Base-by-base conservation (phyloP, 2,113 vertebrate genomes). In the Australoheros scitulus region DNA sequence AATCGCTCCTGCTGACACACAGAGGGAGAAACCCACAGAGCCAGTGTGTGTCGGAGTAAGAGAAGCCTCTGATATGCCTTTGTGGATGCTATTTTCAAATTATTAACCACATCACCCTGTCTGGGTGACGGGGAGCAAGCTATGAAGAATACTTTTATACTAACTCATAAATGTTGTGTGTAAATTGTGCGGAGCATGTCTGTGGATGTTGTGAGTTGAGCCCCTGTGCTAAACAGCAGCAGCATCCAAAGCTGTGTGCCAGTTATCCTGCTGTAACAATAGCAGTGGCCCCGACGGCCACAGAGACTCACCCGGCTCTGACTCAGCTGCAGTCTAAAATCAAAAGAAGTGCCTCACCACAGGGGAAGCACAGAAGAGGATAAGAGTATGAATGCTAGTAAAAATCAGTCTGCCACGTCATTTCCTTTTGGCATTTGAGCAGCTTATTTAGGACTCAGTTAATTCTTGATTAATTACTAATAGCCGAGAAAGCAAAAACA, bases 1-100 rank as follows among this genome's bases (percentile, higher is more conserved):
- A 36, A 77, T 76, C 17, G 13, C 72, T 85, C 87, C 76, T 56
- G 82, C 84, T 77, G 78, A 82, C 88, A 80, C 79, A 61, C 79
- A 60, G 38, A 70, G 61, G 61, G 55, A 78, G 74, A 61, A 6
- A 9, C 78, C 61, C 6, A 10, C 81, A n/a, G 81, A 15, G 34
- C 9, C 20, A 1, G 72, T 1, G 34, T 47, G 76, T 29, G 43
- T 36, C n/a, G 3, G 22, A 2, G 13, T 2, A 13, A 34, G 52
- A 20, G 63, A 22, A n/a, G 11, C 58, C 5, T 84, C 65, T 47
- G 3, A 72, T 56, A 47, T 6, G 17, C n/a, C 5, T 5, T 13
- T 13, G 58, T 6, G 20, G 58, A 43, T 1, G 59, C 15, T 1
- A 7, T 34, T 7, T 68, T 75, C 63, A 6, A 11, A 58, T 14